Base-by-base conservation (phyloP, 1,140 invertebrate species). In the Antheraea mylitta region DNA sequence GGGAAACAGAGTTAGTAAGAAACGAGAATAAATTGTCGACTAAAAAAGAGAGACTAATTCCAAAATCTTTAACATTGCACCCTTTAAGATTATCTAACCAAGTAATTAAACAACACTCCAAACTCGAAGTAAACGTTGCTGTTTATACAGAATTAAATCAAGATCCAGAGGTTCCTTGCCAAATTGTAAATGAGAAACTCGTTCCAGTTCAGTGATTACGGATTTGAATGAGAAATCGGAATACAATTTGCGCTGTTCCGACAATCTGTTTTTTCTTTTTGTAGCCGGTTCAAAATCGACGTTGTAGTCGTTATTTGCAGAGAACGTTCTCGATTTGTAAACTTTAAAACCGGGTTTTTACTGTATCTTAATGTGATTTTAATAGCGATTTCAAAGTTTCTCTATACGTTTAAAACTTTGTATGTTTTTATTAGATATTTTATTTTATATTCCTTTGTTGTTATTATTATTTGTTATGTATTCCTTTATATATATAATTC, bases 131-230 rank as follows among this genome's bases (percentile, higher is more conserved):
- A 53, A 53, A 13, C 45, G 16, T 13, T 16, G 16, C 45, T 53
- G 45, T 53, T 53, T 53, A 53, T 53, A 2, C 45, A 53, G 45
- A 16, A 53, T 53, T 53, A 53, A 53, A 16, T 53, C 45, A 5
- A 53, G 16, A 53, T 53, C 11, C 45, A 53, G 45, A 53, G 45
- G 11, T 16, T 53, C 13, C 45, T 53, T 53, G 45, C 45, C 45
- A 53, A 53, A 53, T 53, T 53, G 45, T 53, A 53, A 53, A 53
- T 53, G 13, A 53, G 45, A 53, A 42, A 13, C 45, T 53, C 45
- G 45, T 53, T 53, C 45, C 45, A n/a, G 45, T 53, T 53, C 45
- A 13, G 9, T 13, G 16, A 13, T 6, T 53, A n/a, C 45, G 45
- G 45, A 53, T 53, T 53, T 53, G 45, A 53, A 53, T 53, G 45